A percentile compares a stretch with the other conserved stretches of the same genome.
These are phyloP conservation scores for Solea senegalensis DNA, from an alignment of 2,113 vertebrate species.

Conservation along the genomic window DNA sequence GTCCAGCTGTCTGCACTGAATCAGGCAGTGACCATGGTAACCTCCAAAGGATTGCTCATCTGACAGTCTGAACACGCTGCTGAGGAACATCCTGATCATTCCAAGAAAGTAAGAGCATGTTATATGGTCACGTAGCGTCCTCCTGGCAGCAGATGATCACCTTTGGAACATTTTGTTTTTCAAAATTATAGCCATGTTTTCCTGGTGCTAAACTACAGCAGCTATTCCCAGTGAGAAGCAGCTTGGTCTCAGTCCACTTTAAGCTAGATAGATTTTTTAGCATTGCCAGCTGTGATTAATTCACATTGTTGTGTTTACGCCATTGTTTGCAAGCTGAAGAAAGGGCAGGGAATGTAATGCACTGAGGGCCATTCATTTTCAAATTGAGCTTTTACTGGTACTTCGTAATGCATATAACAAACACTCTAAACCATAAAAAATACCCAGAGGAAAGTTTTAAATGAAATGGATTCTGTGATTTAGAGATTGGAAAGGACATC, in stretches of 20 bases:
- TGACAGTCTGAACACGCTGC: constrained; percentile 36
- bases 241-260: constrained; percentile 10
- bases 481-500: background rate
- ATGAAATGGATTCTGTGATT: constrained; percentile 1
- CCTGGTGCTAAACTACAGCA: constrained; percentile 16
- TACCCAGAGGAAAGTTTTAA: constrained; percentile 2
- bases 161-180: constrained; percentile 34
- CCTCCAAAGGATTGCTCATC: constrained; percentile 22
- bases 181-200: constrained; percentile 11
- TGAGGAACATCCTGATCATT: constrained; percentile 60
- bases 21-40: constrained; percentile 41
- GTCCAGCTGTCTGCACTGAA: constrained; percentile 54
- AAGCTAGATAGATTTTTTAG: constrained; percentile 26
- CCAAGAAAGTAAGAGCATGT: constrained; percentile 36
- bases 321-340: constrained; percentile 26
- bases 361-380: constrained; percentile 18
- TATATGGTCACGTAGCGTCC: constrained; percentile 28
- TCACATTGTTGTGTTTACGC: constrained; percentile 33
- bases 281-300: constrained; percentile 39
- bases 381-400: constrained; percentile 27
- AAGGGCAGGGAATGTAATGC: background rate
- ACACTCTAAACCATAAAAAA: constrained; percentile 18
- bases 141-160: constrained; percentile 7
- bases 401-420: constrained; percentile 2
- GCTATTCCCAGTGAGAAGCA: constrained; percentile 9